These are phyloP conservation scores for Acronicta alni DNA, from an alignment of 2,888 invertebrate species.

Conservation along the genomic window DNA sequence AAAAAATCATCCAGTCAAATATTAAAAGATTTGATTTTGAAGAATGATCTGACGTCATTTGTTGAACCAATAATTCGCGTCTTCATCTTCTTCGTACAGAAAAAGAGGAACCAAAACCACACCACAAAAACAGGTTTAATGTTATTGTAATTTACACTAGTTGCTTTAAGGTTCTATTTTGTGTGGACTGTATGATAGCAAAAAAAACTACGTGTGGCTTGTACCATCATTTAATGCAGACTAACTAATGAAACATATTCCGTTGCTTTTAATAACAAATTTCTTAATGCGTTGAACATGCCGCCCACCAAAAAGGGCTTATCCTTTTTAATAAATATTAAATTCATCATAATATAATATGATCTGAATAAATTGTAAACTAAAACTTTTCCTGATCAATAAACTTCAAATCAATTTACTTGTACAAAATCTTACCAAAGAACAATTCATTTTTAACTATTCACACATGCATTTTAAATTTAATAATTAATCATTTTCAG, in stretches of 20 bases:
- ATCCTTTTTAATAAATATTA: background rate
- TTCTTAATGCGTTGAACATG: background rate
- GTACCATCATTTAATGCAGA: background rate
- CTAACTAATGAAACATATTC: background rate
- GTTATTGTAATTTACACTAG: background rate
- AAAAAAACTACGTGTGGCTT: conserved; percentile 1
- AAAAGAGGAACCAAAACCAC: too few species aligned
- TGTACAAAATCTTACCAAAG: too few species aligned
- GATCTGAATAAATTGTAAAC: background rate
- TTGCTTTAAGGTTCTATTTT: background rate
- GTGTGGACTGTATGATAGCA: conserved; percentile 1
- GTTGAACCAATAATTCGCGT: too few species aligned
- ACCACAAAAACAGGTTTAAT: too few species aligned
- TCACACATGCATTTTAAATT: background rate
- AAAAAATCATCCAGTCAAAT: too few species aligned
- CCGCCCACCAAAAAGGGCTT: conserved; percentile 3
- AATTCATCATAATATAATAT: background rate
- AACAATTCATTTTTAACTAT: background rate
- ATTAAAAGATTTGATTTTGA: too few species aligned
- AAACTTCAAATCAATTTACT: too few species aligned
- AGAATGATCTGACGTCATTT: too few species aligned
- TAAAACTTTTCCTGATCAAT: background rate
- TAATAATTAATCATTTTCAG: background rate
- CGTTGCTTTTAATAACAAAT: background rate
- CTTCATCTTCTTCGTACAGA: too few species aligned